Base-by-base conservation (phyloP, 2,797 vertebrate genomes). In the Halcyon badia region DNA sequence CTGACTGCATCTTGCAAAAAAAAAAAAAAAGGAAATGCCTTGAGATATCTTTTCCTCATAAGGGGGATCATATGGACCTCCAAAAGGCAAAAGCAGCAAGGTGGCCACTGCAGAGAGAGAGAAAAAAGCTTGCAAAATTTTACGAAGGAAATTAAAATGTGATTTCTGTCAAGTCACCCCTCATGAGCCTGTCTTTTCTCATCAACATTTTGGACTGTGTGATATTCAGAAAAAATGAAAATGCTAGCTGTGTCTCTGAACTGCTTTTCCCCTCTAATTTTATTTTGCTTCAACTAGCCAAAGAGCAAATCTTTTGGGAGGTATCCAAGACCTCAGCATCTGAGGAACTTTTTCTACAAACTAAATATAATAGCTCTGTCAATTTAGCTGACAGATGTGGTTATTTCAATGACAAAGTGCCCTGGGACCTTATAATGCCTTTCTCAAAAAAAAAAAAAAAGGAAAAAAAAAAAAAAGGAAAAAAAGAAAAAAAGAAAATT, bases 281-380 rank as follows among this genome's bases (percentile, higher is more conserved):
- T 82, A 61, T 92, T 96, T 89, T 76, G 6, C 48, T 91, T 92
- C 64, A 68, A 0, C 66, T 84, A 83, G 68, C 62, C 64, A 73
- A 93, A 87, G 62, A 94, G 66, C 56, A 97, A 93, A 93, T 82
- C 91, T 93, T 93, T n/a, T 93, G 91, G 89, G 86, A 94, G 71
- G 33, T 89, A 73, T 92, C 70, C 66, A 95, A 93, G 90, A 94
- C 66, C 70, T 91, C 80, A 80, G n/a, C 1, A 0, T 75, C 60
- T 90, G 57, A 93, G 60, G 52, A 90, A 58, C 68, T 57, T 49
- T 87, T 76, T 90, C 80, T 87, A 84, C 52, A 95, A 92, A 92
- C 77, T 87, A 73, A 77, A 90, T 75, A 46, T 39, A 91, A 93
- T 37, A 93, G 42, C 68, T 83, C 80, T 82, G 75, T 73, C 94